phyloP scores from a whole-genome alignment of 1,140 invertebrate species.

The Cecropterus lyciades region DNA sequence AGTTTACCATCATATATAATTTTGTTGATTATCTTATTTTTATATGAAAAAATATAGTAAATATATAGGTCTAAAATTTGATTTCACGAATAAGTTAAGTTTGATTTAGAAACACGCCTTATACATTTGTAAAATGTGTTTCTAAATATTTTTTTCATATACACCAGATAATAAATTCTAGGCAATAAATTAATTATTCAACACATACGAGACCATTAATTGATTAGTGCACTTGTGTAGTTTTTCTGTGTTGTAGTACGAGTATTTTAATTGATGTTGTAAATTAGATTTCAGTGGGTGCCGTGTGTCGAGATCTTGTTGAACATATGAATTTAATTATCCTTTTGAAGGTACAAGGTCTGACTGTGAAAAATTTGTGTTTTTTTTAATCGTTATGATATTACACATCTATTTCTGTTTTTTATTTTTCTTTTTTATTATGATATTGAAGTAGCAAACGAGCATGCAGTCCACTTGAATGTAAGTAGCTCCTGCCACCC shows the following conservation, averaged over 20 bases:
- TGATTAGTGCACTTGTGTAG: constrained; percentile 4
- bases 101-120: too few relatives aligned
- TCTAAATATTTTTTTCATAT: background rate
- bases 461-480: too few relatives aligned
- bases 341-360: constrained; percentile 15
- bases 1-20: too few relatives aligned
- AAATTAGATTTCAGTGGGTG: constrained; percentile 11
- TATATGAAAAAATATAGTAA: too few relatives aligned
- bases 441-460: too few relatives aligned
- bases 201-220: constrained; percentile 5
- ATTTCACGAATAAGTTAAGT: too few relatives aligned
- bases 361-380: constrained; percentile 14
- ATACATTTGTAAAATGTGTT: too few relatives aligned
- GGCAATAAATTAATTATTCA: constrained; percentile 7
- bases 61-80: too few relatives aligned
- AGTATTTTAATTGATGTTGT: constrained; percentile 7
- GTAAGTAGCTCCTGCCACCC: too few relatives aligned
- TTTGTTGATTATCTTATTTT: too few relatives aligned
- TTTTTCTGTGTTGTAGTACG: constrained; percentile 1
- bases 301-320: constrained; percentile 29
- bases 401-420: too few relatives aligned
- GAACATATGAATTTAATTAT: constrained; percentile 22
- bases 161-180: background rate
- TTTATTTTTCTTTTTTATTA: too few relatives aligned
- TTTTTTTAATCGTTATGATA: background rate